phyloP scores from a whole-genome alignment of 2,797 vertebrate genomes.

The Notolepis coatsorum region DNA sequence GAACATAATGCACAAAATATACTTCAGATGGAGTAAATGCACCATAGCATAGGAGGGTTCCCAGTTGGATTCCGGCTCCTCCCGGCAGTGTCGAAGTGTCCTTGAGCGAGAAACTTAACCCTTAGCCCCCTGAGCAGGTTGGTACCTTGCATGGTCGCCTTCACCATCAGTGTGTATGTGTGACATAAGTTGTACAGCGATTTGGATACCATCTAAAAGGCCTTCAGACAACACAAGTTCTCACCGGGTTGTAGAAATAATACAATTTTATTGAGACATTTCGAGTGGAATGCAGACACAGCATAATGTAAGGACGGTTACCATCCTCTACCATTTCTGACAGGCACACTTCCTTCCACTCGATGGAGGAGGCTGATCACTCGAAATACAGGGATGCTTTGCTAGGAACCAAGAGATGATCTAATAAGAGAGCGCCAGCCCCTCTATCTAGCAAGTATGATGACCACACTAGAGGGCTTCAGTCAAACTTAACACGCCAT shows the following conservation, averaged over 20 bases:
- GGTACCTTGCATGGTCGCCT: too few relatives aligned
- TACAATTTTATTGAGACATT: slow-evolving; percentile 56
- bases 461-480: slow-evolving; percentile 1
- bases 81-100: too few relatives aligned
- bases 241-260: slow-evolving; percentile 53
- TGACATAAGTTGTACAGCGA: too few relatives aligned
- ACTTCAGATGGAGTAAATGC: too few relatives aligned
- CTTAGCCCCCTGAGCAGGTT: too few relatives aligned
- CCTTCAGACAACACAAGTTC: slow-evolving; percentile 7
- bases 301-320: slow-evolving; percentile 30
- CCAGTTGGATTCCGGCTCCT: too few relatives aligned
- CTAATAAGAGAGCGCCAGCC: slow-evolving; percentile 6
- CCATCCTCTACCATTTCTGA: slow-evolving; percentile 17
- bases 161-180: too few relatives aligned
- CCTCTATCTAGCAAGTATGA: not conserved
- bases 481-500: not conserved
- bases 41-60: too few relatives aligned
- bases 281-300: slow-evolving; percentile 41
- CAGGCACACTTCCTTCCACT: slow-evolving; percentile 44
- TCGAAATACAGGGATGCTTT: slow-evolving; percentile 2
- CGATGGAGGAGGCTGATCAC: slow-evolving; percentile 2
- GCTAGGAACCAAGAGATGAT: not conserved
- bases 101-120: too few relatives aligned
- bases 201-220: not conserved
- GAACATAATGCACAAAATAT: too few relatives aligned